These are phyloP conservation scores for Lanius ludovicianus DNA, from an alignment of 2,113 vertebrate species.

Conservation along the genomic window DNA sequence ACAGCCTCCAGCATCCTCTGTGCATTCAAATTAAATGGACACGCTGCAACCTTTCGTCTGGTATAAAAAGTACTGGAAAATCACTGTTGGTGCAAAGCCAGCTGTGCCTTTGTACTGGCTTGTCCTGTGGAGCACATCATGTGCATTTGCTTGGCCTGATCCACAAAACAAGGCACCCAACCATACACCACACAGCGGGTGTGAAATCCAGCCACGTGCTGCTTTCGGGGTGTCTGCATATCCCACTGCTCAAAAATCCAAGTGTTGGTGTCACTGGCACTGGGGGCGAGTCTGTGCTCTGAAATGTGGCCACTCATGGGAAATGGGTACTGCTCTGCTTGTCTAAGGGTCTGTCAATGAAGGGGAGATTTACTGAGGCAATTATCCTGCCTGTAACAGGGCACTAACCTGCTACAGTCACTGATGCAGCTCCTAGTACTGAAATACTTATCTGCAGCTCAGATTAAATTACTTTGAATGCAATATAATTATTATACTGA, in stretches of 20 bases:
- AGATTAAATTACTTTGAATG: background rate
- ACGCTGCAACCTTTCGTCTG: background rate
- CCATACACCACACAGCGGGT: fast-evolving
- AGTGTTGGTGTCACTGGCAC: background rate
- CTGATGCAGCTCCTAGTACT: background rate
- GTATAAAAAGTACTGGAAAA: background rate
- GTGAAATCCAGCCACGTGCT: background rate
- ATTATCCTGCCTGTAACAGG: background rate
- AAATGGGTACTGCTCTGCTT: background rate
- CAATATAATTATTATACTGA: background rate
- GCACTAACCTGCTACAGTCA: background rate
- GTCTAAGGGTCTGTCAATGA: background rate
- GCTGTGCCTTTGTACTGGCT: background rate
- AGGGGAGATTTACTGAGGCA: background rate
- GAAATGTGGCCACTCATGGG: fast-evolving
- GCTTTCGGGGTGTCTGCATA: background rate
- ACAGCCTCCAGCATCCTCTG: background rate
- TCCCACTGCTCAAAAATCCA: background rate
- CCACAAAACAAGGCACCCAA: background rate
- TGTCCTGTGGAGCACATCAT: background rate
- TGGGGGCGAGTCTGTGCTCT: background rate
- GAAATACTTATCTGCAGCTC: background rate
- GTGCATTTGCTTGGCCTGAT: background rate
- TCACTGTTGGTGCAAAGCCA: background rate
- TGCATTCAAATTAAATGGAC: background rate